Evolutionary conservation across 53 echinoderm and acorn worm genomes (phyloP).

Genomic region (Luidia sarsii): DNA sequence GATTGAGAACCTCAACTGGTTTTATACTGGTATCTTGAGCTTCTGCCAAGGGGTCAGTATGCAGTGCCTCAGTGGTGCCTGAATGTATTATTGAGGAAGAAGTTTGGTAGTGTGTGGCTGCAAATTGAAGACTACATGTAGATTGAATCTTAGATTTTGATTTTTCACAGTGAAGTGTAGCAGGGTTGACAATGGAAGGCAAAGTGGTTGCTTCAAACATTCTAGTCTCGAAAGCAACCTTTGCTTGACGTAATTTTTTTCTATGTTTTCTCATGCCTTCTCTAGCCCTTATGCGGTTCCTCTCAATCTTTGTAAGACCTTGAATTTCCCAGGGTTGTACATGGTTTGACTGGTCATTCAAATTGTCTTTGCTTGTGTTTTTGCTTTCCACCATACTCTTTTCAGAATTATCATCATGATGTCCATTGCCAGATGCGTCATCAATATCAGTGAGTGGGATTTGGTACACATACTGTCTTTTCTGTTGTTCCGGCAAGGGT

Average conservation of each 20-base stretch:
- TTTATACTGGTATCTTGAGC: not conserved
- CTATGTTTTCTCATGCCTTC: conserved; percentile 48
- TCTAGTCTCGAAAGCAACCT: conserved; percentile 7
- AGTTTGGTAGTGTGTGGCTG: too few species aligned
- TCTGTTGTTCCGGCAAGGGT: not conserved
- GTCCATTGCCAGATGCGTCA: not conserved
- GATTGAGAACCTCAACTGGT: conserved; percentile 14
- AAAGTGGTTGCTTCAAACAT: not conserved
- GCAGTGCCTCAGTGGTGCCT: not conserved
- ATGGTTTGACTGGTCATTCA: not conserved
- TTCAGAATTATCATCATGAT: too few species aligned
- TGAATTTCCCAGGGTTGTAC: conserved; percentile 34
- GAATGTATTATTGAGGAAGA: too few species aligned
- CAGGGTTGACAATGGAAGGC: not conserved
- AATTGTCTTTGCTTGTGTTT: not conserved
- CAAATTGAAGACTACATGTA: too few species aligned
- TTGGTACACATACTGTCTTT: conserved; percentile 21
- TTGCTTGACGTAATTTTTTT: conserved; percentile 33
- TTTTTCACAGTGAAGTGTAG: not conserved
- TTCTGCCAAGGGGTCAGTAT: not conserved
- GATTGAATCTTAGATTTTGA: too few species aligned
- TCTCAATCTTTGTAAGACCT: conserved; percentile 44
- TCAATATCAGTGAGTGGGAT: conserved; percentile 9
- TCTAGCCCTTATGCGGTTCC: conserved; percentile 44
- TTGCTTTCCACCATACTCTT: too few species aligned